Evolutionary conservation across 2,113 vertebrate species (phyloP).

Genomic region (Myotis lucifugus): DNA sequence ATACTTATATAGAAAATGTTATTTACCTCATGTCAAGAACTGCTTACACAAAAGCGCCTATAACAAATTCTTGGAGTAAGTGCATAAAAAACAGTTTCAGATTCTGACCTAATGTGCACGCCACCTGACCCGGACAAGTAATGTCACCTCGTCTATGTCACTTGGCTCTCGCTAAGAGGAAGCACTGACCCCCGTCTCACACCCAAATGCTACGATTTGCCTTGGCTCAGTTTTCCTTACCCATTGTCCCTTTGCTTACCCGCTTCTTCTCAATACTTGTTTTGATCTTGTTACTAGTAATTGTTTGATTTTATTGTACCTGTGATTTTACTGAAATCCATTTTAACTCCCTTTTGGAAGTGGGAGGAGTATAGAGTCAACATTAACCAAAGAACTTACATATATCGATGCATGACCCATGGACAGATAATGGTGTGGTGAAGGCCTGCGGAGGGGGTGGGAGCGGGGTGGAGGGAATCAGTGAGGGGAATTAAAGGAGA

Average conservation of each 20-base stretch:
- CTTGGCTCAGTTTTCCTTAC: neutral
- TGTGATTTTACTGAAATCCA: neutral
- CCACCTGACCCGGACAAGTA: neutral
- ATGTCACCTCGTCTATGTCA: neutral
- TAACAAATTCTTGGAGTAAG: neutral
- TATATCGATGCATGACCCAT: too few species aligned
- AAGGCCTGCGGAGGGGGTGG: too few species aligned
- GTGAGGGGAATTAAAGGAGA: too few species aligned
- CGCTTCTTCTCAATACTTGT: neutral
- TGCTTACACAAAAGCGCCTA: neutral
- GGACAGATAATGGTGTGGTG: too few species aligned
- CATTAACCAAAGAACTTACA: neutral
- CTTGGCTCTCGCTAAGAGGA: neutral
- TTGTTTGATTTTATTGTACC: neutral
- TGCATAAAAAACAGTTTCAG: neutral
- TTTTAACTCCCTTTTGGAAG: slow-evolving; percentile 20
- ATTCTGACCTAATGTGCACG: neutral
- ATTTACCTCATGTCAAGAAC: neutral
- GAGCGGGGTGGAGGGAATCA: too few species aligned
- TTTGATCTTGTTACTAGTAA: neutral
- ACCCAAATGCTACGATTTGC: neutral
- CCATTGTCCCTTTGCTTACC: neutral
- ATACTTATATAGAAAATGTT: slow-evolving; percentile 24
- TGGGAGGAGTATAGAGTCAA: neutral
- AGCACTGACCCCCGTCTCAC: neutral